Base-by-base conservation (phyloP, 2,888 invertebrate genomes). In the Mesorhabditis belari region DNA sequence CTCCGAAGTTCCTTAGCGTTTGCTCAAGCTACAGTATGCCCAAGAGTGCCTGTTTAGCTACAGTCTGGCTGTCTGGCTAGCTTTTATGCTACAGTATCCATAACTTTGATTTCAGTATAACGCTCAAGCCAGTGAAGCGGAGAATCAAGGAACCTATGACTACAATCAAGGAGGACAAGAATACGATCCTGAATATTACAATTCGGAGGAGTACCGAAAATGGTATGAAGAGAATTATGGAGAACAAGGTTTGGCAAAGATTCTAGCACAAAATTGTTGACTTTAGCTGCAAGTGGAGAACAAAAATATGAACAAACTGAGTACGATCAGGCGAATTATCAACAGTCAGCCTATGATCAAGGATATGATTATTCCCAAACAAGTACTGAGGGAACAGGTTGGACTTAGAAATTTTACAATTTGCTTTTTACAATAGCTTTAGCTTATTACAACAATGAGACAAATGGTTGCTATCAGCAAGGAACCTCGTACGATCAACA, bases 161-260 rank as follows among this genome's bases (percentile, higher is more conserved):
- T 64, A 64, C 55, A 58, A 51, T 3, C 51, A 58, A 6, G 51
- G 51, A 24, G 57, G 59, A 6, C n/a, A n/a, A n/a, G n/a, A n/a
- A n/a, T 62, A 55, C 28, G 58, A 69, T 25, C 57, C 63, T 24
- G 66, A 63, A 51, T 65, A 69, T 35, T 64, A 67, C 59, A 65
- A 66, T 49, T 3, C 24, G 9, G 12, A 24, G 49, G 57, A 19
- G 17, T 29, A 25, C 70, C 12, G 64, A 65, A 3, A 66, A 69
- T 53, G 67, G 67, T 64, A 68, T 55, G 62, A 68, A 3, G 58
- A 63, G 21, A 65, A 53, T 5, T 52, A 55, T 27, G 50, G 55
- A 3, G 23, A 27, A 24, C 51, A 60, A 29, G 23, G 27, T 4
- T 53, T 3, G 9, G 35, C 44, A 21, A 23, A 53, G 28, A 55